Evolutionary conservation across 2,797 vertebrate genomes (phyloP).

Genomic region (Anguilla anguilla): DNA sequence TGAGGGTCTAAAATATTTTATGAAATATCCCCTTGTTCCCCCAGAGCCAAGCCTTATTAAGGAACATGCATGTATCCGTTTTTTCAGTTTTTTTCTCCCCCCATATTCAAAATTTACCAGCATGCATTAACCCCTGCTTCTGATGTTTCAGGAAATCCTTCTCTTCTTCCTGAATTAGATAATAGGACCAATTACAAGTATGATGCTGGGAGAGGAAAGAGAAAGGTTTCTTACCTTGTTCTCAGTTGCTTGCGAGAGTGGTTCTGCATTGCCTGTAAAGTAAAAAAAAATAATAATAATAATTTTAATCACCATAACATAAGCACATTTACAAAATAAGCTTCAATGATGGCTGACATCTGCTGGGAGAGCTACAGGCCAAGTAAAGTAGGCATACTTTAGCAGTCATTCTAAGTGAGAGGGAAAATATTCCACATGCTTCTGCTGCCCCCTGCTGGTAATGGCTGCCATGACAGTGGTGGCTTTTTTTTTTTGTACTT

Average conservation of each 20-base stretch:
- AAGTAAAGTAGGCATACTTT: not conserved
- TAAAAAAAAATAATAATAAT: too few relatives aligned
- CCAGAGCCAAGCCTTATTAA: not conserved
- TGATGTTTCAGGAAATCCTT: not conserved
- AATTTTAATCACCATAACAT: not conserved
- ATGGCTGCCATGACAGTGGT: not conserved
- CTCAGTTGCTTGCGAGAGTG: not conserved
- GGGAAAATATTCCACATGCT: not conserved
- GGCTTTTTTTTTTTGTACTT: not conserved
- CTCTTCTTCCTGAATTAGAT: not conserved
- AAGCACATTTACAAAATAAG: not conserved
- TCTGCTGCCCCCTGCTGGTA: slow-evolving; percentile 8
- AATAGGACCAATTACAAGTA: not conserved
- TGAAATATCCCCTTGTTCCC: not conserved
- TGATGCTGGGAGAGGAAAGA: not conserved
- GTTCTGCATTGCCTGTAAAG: not conserved
- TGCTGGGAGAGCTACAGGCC: not conserved
- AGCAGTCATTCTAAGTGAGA: not conserved
- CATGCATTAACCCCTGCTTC: not conserved
- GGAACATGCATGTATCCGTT: not conserved
- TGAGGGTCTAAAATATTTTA: too few relatives aligned
- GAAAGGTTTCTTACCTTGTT: not conserved
- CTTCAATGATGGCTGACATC: not conserved
- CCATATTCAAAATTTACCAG: not conserved
- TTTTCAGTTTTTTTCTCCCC: not conserved